Evolutionary conservation across 2,797 vertebrate genomes (phyloP).

Genomic region (Percopsis omiscomaycus): DNA sequence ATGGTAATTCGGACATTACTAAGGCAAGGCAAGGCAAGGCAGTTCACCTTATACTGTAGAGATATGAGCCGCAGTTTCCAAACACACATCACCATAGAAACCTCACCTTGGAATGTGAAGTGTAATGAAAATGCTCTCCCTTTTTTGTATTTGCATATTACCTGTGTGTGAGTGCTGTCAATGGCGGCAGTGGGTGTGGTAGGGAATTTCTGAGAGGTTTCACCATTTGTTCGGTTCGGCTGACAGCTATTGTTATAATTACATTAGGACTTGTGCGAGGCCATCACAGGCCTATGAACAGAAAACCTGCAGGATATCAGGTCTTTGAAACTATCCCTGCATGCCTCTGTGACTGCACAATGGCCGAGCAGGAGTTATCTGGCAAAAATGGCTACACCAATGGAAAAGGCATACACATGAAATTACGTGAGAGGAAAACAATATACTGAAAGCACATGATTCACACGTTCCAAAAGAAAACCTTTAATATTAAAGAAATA

Average conservation of each 20-base stretch:
- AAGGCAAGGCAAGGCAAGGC: constrained; percentile 44
- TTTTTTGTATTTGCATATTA: constrained; percentile 62
- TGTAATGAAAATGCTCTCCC: constrained; percentile 47
- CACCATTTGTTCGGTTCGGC: constrained; percentile 36
- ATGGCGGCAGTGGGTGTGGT: constrained; percentile 37
- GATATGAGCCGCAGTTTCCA: constrained; percentile 30
- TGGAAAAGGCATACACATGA: background rate
- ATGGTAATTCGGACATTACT: constrained; percentile 30
- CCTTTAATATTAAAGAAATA: background rate
- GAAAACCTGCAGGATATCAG: constrained; percentile 39
- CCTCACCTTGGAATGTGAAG: constrained; percentile 49
- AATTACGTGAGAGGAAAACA: background rate
- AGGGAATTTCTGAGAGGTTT: constrained; percentile 25
- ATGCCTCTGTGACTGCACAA: constrained; percentile 18
- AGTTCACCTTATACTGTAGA: constrained; percentile 16
- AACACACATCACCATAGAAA: constrained; percentile 56
- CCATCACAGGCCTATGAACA: constrained; percentile 51
- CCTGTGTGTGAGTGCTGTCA: constrained; percentile 51
- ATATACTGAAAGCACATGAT: background rate
- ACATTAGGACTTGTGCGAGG: constrained; percentile 54
- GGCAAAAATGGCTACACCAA: constrained; percentile 14
- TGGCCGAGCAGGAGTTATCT: constrained; percentile 6
- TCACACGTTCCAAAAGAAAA: too few species aligned
- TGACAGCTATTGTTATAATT: constrained; percentile 56
- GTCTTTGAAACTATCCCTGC: constrained; percentile 31